Conservation (phyloP, 1,140 invertebrate species). For the Paracyclopina nana region DNA sequence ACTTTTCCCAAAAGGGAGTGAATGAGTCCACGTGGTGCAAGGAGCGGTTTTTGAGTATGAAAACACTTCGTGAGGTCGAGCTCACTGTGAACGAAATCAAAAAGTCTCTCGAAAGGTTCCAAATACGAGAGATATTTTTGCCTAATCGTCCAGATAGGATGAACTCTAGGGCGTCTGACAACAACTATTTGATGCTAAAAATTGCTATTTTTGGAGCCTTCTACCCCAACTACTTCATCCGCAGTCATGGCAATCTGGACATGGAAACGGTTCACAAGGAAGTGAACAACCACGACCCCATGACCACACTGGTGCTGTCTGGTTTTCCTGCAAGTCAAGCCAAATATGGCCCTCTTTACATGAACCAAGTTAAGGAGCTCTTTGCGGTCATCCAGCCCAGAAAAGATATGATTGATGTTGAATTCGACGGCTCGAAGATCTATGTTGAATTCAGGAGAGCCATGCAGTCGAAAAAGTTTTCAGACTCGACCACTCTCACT, state of each 20-base stretch:
- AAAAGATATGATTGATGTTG: not conserved
- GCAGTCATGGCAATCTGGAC: not conserved
- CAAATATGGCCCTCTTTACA: not conserved
- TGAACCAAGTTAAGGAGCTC: not conserved
- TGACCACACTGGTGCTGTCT: not conserved
- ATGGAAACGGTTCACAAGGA: not conserved
- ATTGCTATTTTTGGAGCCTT: constrained; percentile 56
- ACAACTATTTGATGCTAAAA: no score
- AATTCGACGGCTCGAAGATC: not conserved
- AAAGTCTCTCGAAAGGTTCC: not conserved
- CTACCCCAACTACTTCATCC: constrained; percentile 67
- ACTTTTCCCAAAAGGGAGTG: not conserved
- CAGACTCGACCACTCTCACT: no score
- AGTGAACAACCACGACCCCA: not conserved
- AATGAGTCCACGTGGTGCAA: not conserved
- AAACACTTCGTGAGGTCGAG: not conserved
- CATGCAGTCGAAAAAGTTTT: no score
- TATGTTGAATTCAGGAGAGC: not conserved
- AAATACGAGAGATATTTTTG: not conserved
- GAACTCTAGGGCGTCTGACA: no score
- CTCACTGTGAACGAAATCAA: not conserved
- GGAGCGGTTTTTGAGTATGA: not conserved
- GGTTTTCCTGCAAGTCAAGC: constrained; percentile 5
- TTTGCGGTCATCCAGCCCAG: not conserved
- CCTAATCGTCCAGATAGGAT: constrained; percentile 1